Base-by-base conservation (phyloP, 2,888 invertebrate genomes). In the Dynastes tityus region DNA sequence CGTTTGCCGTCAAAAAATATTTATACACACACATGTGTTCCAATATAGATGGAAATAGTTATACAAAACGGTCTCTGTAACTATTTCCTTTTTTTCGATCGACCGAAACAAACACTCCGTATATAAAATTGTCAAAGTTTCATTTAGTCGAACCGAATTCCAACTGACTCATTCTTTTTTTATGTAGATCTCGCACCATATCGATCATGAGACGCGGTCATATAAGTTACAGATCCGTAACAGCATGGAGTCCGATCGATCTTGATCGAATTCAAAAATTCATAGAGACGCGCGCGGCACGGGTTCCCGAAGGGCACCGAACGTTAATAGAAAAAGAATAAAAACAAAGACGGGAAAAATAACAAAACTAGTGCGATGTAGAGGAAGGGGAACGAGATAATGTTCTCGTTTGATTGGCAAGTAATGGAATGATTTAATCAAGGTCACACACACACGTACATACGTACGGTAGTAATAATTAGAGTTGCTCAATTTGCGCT, bases 231-330 rank as follows among this genome's bases (percentile, higher is more conserved):
- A 77, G 71, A 77, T 77, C 70, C 55, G 68, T 71, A 71, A 61
- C 77, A 71, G 77, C 77, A 77, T 71, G 78, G 64, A 61, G 76
- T 79, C 78, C 81, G 80, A 83, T 83, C 83, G 82, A 83, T 84
- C 83, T 83, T 83, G 81, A 78, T 81, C 80, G 79, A 81, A 80
- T 80, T 84, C 82, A 84, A 83, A 82, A 83, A 83, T 83, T 83
- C 82, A 79, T 80, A 63, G 22, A 58, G 73, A 55, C 40, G 40
- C 37, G 58, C 73, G 58, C 73, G 58, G 73, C 73, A 73, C 73
- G 58, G 58, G 80, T 81, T 80, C 81, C 80, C 78, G 79, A 81
- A 80, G 80, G 81, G 81, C 81, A 79, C 82, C 82, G 81, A 37
- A 45, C 55, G 32, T 32, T 37, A 55, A 58, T 29, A 53, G 58